A percentile compares a stretch with the other conserved stretches of the same genome.
Conservation (phyloP, 2,888 invertebrate genomes). For the Portevinia maculata region DNA sequence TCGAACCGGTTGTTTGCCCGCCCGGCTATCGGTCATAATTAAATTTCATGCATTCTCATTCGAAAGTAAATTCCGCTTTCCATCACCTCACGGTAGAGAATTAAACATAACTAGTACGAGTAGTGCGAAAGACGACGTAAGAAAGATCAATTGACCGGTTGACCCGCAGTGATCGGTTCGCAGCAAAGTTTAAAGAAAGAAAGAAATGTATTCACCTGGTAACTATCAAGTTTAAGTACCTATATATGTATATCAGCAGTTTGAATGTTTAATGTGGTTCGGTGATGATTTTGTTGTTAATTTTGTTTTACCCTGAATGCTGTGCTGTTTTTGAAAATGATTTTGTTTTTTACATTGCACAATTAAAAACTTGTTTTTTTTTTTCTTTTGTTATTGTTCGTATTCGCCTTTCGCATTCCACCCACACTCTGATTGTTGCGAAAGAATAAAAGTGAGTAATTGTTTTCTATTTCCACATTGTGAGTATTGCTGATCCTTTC, state of each 20-base stretch:
- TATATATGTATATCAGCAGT: conserved; percentile 27
- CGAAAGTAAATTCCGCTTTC: conserved; percentile 37
- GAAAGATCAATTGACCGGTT: conserved; percentile 55
- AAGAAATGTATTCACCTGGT: conserved; percentile 73
- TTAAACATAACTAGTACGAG: conserved; percentile 11
- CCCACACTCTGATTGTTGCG: conserved; percentile 50
- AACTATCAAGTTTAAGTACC: conserved; percentile 54
- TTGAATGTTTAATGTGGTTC: conserved; percentile 69
- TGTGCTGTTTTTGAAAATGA: conserved; percentile 59
- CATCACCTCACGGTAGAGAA: conserved; percentile 14
- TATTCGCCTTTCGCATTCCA: background rate
- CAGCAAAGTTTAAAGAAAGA: conserved; percentile 15
- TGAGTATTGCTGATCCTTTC: conserved; percentile 34
- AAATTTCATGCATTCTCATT: conserved; percentile 55
- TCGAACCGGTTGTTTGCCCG: conserved; percentile 46
- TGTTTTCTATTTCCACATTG: conserved; percentile 3
- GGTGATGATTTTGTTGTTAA: conserved; percentile 55
- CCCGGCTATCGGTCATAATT: conserved; percentile 52
- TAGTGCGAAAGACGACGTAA: conserved; percentile 28
- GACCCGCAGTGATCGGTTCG: conserved; percentile 34
- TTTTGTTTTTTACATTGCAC: conserved; percentile 50
- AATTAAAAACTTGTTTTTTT: conserved; percentile 31
- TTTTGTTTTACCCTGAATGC: conserved; percentile 53
- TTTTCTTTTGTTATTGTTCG: conserved; percentile 36
- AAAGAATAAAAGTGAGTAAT: conserved; percentile 54